Base-by-base conservation (phyloP, 1,140 invertebrate species). In the Potamilus streckersoni region DNA sequence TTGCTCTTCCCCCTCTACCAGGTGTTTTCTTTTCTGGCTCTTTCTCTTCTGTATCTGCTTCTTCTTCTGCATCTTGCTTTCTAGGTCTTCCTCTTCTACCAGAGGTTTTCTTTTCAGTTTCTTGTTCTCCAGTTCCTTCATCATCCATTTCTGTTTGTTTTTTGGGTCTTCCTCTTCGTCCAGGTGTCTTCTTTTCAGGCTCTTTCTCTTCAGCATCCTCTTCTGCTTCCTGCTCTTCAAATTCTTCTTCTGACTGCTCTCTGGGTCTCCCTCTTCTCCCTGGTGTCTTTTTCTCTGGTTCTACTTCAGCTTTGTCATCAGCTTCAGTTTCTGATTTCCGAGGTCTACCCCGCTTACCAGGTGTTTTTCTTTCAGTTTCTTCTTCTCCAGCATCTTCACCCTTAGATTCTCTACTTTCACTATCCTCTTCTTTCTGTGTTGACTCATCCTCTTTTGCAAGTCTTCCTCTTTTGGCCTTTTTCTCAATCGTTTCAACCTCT, bases 271-370 rank as follows among this genome's bases (percentile, higher is more conserved):
- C 70, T 60, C 74, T 74, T 62, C 61, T 71, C 11, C 68, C 49
- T 67, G 38, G 62, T 49, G 57, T 64, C 38, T 23, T 65, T 49
- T 74, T 75, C 64, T 77, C 80, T 38, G 58, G 56, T 66, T 69
- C 73, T 31, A 76, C 76, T 73, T 74, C 74, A 4, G 72, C 69
- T 72, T 62, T 75, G 27, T 74, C 77, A 66, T 81, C 79, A 27
- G 63, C 69, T 59, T 79, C 69, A 16, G 66, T 57, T 65, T 80
- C 76, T 58, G 23, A 14, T 57, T 76, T 82, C 12, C 80, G 61
- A 49, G 76, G 59, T 58, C 80, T 72, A 63, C 80, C 71, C 69
- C 83, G 55, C 68, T 79, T 74, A 60, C 80, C 68, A 31, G 74
- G 57, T 38, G 73, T 61, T 65, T 74, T 79, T 38, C 20, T 71